Conservation (phyloP, 2,113 vertebrate species). For the Bombycilla garrulus region DNA sequence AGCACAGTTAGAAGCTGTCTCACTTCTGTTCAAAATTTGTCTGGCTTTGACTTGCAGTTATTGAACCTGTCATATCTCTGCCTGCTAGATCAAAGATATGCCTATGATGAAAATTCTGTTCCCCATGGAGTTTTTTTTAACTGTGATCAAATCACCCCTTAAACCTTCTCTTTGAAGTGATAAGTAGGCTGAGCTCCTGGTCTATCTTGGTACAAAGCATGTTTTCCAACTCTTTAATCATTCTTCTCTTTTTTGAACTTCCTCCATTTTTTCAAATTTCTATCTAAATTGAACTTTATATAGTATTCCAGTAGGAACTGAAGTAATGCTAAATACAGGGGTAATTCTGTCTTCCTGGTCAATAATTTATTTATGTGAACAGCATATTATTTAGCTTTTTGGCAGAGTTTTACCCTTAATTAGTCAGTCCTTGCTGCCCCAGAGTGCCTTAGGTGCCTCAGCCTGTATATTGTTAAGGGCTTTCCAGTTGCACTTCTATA, state of each 20-base stretch:
- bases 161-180: conserved; percentile 54
- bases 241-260: conserved; percentile 1
- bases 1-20: background rate
- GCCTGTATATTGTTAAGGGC: background rate
- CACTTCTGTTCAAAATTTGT: background rate
- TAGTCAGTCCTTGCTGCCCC: background rate
- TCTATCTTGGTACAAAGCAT: conserved; percentile 28
- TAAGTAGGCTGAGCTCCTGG: conserved; percentile 30
- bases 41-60: conserved; percentile 6
- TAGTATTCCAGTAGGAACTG: conserved; percentile 6
- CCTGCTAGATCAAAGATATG: conserved; percentile 42
- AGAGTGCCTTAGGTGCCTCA: background rate
- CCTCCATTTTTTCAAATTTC: conserved; percentile 2
- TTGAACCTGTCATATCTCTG: conserved; percentile 3
- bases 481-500: background rate
- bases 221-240: conserved; percentile 54
- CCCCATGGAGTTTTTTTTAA: background rate
- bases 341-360: background rate
- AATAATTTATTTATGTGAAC: conserved; percentile 22
- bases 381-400: conserved; percentile 21
- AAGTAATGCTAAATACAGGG: background rate
- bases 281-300: conserved; percentile 27
- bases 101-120: conserved; percentile 36
- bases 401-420: conserved; percentile 1
- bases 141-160: conserved; percentile 41